These are phyloP conservation scores for Bubo scandiacus DNA, from an alignment of 2,113 vertebrate genomes.

Conservation along the genomic window DNA sequence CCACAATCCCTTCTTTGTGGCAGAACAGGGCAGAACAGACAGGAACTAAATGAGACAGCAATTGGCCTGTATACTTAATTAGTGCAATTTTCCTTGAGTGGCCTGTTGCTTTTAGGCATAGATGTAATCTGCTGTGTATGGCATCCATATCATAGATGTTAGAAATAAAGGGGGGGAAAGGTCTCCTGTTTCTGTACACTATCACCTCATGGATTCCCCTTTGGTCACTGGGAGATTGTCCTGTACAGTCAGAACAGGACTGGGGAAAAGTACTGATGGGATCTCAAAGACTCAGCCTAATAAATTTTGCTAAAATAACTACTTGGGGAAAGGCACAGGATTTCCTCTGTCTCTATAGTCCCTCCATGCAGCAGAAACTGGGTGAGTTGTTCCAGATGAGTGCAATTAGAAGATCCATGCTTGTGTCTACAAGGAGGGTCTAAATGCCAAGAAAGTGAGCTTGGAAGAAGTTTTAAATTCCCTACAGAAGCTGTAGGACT, in stretches of 20 bases:
- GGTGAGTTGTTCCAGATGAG: background rate
- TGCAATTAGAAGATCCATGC: background rate
- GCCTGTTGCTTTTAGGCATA: background rate
- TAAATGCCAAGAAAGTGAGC: background rate
- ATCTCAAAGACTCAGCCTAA: background rate
- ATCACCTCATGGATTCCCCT: background rate
- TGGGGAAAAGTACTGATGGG: background rate
- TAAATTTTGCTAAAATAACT: background rate
- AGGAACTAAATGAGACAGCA: constrained; percentile 27
- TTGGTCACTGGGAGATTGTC: background rate
- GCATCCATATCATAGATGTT: background rate
- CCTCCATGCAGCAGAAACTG: background rate
- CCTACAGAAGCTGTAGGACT: background rate
- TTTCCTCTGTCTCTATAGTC: background rate
- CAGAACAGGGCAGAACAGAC: background rate
- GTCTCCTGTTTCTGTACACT: background rate
- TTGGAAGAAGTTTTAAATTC: background rate
- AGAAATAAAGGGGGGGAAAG: background rate
- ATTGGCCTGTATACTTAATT: background rate
- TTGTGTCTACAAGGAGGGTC: background rate
- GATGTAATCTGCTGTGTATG: background rate
- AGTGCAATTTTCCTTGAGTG: background rate
- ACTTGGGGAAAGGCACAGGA: background rate
- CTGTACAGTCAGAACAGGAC: background rate
- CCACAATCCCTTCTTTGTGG: constrained; percentile 6